A percentile compares a stretch with the other conserved stretches of the same genome.
Evolutionary conservation across 2,888 invertebrate species (phyloP).

Genomic region (Elysia crispata): DNA sequence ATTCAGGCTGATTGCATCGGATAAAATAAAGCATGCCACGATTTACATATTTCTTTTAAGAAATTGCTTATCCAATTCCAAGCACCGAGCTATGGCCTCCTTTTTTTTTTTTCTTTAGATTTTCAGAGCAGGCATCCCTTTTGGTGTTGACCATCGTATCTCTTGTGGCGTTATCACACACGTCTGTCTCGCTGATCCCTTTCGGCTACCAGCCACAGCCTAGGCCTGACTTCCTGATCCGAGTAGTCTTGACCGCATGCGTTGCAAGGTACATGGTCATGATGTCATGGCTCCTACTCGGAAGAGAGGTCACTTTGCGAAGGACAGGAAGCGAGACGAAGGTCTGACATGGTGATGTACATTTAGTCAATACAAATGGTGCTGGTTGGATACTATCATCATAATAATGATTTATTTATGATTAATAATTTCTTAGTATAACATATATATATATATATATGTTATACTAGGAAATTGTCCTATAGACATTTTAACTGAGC

Average conservation of each 20-base stretch:
- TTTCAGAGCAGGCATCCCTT: slow-evolving; percentile 26
- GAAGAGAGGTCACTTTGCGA: not conserved
- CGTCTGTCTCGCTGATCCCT: slow-evolving; percentile 9
- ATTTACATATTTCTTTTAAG: too few species aligned
- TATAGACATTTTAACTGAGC: too few species aligned
- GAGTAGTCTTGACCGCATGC: slow-evolving; percentile 18
- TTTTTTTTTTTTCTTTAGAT: not conserved
- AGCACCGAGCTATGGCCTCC: too few species aligned
- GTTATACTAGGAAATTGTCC: too few species aligned
- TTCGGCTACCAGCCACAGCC: slow-evolving; percentile 39
- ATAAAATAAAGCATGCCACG: too few species aligned
- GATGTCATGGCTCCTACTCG: slow-evolving; percentile 30
- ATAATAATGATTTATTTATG: too few species aligned
- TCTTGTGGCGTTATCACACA: slow-evolving; percentile 27
- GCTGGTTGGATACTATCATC: too few species aligned
- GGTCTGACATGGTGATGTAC: not conserved
- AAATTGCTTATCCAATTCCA: too few species aligned
- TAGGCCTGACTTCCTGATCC: slow-evolving; percentile 26
- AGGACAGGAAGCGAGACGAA: not conserved
- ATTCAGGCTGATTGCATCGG: too few species aligned
- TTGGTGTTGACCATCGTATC: slow-evolving; percentile 1
- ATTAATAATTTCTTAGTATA: too few species aligned
- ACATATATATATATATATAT: too few species aligned
- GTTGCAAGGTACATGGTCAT: slow-evolving; percentile 24
- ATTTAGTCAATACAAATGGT: too few species aligned